Conservation (phyloP, 2,113 vertebrate species). For the Coturnix japonica region DNA sequence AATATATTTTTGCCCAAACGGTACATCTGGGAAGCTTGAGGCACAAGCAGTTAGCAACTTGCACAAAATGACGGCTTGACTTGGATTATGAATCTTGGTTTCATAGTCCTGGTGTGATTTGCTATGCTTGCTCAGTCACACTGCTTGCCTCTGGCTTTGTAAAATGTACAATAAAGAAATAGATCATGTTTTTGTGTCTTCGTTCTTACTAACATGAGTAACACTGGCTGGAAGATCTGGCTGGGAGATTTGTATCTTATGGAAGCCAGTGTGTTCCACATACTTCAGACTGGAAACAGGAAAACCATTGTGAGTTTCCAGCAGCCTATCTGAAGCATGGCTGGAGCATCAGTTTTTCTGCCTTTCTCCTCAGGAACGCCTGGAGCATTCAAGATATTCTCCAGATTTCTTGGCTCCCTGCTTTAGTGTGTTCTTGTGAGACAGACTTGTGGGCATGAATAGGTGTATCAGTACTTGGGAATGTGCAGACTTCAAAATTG, state of each 20-base stretch:
- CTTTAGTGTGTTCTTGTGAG: neutral
- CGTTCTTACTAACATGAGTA: constrained; percentile 35
- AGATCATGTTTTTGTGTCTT: constrained; percentile 21
- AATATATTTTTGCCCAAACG: constrained; percentile 72
- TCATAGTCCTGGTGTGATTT: constrained; percentile 44
- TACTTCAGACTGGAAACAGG: neutral
- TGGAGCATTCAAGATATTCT: neutral
- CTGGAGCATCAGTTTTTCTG: neutral
- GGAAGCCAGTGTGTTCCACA: neutral
- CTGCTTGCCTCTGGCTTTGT: constrained; percentile 54
- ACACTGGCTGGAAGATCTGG: neutral
- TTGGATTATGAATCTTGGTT: constrained; percentile 43
- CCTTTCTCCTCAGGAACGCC: neutral
- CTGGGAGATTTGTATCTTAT: neutral
- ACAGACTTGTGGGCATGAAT: neutral
- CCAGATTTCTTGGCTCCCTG: neutral
- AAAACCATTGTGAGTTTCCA: neutral
- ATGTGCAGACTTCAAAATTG: neutral
- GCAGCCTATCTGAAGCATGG: neutral
- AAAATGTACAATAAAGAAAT: constrained; percentile 58
- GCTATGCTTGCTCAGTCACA: constrained; percentile 40
- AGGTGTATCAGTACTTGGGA: neutral
- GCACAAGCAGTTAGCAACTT: constrained; percentile 45
- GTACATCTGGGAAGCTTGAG: constrained; percentile 72
- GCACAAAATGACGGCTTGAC: constrained; percentile 29